Percentiles rank a stretch among this genome's conserved stretches.
phyloP scores from a whole-genome alignment of 2,113 vertebrate genomes.

The Charina bottae region DNA sequence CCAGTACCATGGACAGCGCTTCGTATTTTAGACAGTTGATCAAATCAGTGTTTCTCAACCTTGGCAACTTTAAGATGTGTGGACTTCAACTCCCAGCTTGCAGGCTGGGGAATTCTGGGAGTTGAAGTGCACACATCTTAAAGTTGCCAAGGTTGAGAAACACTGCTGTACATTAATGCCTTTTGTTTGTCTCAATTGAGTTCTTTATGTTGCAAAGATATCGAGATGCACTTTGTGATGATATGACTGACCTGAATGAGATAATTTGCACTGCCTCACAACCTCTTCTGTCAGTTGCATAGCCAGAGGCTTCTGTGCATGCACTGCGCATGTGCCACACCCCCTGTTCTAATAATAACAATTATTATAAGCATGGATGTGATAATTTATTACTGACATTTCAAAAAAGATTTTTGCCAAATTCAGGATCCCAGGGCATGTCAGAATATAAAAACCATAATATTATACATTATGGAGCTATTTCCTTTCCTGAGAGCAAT shows the following conservation, averaged over 20 bases:
- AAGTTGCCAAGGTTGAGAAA: no score
- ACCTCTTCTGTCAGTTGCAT: background rate
- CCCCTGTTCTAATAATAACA: background rate
- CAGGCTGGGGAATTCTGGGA: no score
- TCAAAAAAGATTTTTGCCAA: background rate
- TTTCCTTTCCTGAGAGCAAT: background rate
- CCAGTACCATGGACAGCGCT: background rate
- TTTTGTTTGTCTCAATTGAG: background rate
- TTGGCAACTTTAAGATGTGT: no score
- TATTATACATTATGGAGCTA: background rate
- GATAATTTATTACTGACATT: background rate
- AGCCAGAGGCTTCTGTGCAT: background rate
- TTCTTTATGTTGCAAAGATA: background rate
- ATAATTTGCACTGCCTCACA: background rate
- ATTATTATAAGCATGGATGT: background rate
- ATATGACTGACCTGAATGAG: background rate
- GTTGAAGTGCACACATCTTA: no score
- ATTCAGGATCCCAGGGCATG: background rate
- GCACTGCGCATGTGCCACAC: background rate
- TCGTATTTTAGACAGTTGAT: background rate
- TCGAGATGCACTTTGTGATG: background rate
- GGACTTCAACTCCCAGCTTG: no score
- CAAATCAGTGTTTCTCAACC: no score
- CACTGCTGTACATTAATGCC: background rate
- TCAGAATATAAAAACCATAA: background rate